Percentiles rank a stretch among this genome's conserved stretches.
Evolutionary conservation across 2,113 vertebrate species (phyloP).

Genomic region (Nothocercus nigrocapillus): DNA sequence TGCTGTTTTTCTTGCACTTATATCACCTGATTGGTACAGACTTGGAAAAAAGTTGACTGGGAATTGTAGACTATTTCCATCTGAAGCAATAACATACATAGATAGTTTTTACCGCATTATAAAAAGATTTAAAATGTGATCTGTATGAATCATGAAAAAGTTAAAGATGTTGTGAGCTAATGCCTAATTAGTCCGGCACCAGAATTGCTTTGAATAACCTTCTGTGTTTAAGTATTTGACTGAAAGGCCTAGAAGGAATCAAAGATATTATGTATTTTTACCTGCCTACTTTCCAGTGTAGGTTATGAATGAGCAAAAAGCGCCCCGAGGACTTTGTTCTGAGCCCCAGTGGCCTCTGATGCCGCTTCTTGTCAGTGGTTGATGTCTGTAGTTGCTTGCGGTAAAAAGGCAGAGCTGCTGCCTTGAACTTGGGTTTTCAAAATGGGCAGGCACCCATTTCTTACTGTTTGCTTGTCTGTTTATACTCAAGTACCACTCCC

Average conservation of each 20-base stretch:
- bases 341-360: background rate
- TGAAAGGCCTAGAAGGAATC: background rate
- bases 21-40: background rate
- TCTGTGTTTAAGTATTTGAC: background rate
- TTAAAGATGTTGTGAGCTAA: constrained; percentile 15
- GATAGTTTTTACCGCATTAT: background rate
- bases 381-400: too few species aligned
- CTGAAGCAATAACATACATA: background rate
- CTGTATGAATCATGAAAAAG: background rate
- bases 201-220: background rate
- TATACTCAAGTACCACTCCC: background rate
- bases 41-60: background rate
- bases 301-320: background rate
- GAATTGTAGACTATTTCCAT: background rate
- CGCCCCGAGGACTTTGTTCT: too few species aligned
- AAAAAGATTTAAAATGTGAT: background rate
- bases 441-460: background rate
- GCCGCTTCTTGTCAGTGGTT: background rate
- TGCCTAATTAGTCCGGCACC: background rate
- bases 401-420: too few species aligned
- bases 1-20: constrained; percentile 10
- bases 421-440: background rate
- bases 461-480: background rate
- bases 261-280: background rate
- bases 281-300: background rate